These are phyloP conservation scores for Heteractis magnifica DNA, from an alignment of 92 coral and sea anemone species.

Conservation along the genomic window DNA sequence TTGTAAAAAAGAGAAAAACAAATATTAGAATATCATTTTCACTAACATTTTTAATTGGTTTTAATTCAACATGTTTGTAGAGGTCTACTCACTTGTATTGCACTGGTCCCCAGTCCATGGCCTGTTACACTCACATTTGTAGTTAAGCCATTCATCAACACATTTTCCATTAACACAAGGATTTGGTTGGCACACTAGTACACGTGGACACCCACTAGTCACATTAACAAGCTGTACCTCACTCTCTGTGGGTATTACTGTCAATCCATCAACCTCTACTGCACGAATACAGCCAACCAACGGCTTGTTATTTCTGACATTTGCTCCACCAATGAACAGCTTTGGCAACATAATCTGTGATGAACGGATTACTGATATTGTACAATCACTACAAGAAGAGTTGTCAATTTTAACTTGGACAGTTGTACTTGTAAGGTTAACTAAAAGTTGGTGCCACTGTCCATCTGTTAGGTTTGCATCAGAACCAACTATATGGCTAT, in stretches of 20 bases:
- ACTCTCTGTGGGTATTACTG: constrained; percentile 60
- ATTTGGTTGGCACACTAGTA: constrained; percentile 69
- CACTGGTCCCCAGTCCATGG: constrained; percentile 77
- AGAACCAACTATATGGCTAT: constrained; percentile 37
- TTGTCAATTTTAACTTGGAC: constrained; percentile 57
- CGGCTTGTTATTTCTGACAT: constrained; percentile 23
- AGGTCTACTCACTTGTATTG: constrained; percentile 70
- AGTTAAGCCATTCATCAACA: constrained; percentile 77
- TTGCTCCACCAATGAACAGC: constrained; percentile 66
- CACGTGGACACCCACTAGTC: constrained; percentile 70
- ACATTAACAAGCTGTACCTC: constrained; percentile 44
- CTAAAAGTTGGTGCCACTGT: constrained; percentile 53
- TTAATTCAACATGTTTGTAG: not conserved
- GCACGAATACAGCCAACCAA: constrained; percentile 77
- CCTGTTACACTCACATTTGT: constrained; percentile 82
- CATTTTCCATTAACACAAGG: constrained; percentile 87
- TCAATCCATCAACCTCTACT: constrained; percentile 47
- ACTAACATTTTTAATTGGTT: not conserved
- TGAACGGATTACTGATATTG: constrained; percentile 21
- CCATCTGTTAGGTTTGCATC: constrained; percentile 59
- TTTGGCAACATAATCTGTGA: constrained; percentile 28
- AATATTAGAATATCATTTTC: not conserved
- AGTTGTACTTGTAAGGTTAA: constrained; percentile 45
- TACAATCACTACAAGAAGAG: constrained; percentile 61
- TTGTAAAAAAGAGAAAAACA: constrained; percentile 5